Base-by-base conservation (phyloP, 2,797 vertebrate species). In the Pangasius larnaudii region DNA sequence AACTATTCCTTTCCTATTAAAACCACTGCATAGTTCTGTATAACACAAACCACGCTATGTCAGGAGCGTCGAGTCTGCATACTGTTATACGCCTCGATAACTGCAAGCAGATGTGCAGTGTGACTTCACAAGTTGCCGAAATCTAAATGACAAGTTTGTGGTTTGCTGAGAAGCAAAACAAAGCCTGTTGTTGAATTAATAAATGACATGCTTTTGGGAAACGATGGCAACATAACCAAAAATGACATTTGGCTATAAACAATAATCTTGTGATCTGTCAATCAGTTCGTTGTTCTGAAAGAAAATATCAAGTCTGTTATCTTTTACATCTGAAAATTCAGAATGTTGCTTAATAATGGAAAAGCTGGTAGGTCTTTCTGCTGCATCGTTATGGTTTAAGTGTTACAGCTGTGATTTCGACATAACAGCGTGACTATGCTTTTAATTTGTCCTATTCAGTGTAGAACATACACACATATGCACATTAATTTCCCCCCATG, bases 41-140 rank as follows among this genome's bases (percentile, higher is more conserved):
- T 71, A 86, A 86, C 30, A 51, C 59, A 89, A 88, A 91, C 80
- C 87, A 86, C 72, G 71, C 53, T 67, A 87, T 80, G 85, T 83
- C 78, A 89, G 78, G 33, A 88, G 77, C 72, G 51, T 78, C 72
- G 53, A 63, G 36, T 72, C 33, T 89, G 65, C 19, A 74, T 84
- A 59, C 56, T 86, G 78, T 77, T 87, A 80, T 74, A 67, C 86
- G 82, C 84, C 82, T 87, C 30, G 46, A 77, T 89, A 92, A 92
- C 88, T 58, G 82, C 71, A 7, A 88, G 84, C 90, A 91, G 88
- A 89, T 91, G 51, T 77, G 85, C 30, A 89, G 22, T 58, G 39
- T 85, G 82, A 88, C 86, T 89, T 85, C 84, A 88, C 86, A 90
- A 87, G 82, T 79, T 85, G 84, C 72, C 72, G 75, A 89, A 83